Percentiles rank a stretch among this genome's conserved stretches.
Conservation (phyloP, 2,797 vertebrate genomes). For the Parauchenoglanis punctatus region DNA sequence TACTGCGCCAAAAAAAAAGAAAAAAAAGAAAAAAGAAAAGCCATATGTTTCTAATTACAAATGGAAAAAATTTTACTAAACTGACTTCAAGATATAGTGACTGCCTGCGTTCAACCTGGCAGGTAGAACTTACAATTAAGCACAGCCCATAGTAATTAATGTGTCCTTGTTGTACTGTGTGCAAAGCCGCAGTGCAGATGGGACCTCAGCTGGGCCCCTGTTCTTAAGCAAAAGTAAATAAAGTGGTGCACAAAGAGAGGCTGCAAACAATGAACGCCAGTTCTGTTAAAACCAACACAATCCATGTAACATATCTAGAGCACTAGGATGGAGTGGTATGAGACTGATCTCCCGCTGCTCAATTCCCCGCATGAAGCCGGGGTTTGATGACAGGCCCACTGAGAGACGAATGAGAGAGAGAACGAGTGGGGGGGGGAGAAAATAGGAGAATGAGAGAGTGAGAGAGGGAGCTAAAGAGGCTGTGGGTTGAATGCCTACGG, state of each 20-base stretch:
- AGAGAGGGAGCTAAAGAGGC: constrained; percentile 49
- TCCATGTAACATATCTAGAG: constrained; percentile 36
- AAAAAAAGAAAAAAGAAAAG: not conserved
- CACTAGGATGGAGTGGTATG: constrained; percentile 32
- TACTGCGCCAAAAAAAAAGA: not conserved
- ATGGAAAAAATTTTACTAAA: not conserved
- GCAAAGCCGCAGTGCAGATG: constrained; percentile 17
- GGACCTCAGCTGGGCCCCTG: constrained; percentile 25
- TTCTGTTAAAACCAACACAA: constrained; percentile 36
- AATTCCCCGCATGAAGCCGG: constrained; percentile 30
- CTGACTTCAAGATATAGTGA: constrained; percentile 26
- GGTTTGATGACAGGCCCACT: constrained; percentile 39
- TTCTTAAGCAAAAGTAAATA: constrained; percentile 39
- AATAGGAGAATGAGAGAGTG: constrained; percentile 45
- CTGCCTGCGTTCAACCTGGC: constrained; percentile 19
- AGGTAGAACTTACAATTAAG: constrained; percentile 30
- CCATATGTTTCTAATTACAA: constrained; percentile 22
- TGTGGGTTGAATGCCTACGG: constrained; percentile 54
- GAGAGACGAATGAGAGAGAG: constrained; percentile 32
- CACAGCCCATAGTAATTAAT: constrained; percentile 17
- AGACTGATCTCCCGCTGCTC: constrained; percentile 36
- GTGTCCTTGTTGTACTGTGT: constrained; percentile 21
- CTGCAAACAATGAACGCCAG: constrained; percentile 25
- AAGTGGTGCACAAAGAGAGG: constrained; percentile 23
- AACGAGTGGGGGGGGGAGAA: constrained; percentile 42